Evolutionary conservation across 2,113 vertebrate genomes (phyloP).

Genomic region (Leuciscus idus): DNA sequence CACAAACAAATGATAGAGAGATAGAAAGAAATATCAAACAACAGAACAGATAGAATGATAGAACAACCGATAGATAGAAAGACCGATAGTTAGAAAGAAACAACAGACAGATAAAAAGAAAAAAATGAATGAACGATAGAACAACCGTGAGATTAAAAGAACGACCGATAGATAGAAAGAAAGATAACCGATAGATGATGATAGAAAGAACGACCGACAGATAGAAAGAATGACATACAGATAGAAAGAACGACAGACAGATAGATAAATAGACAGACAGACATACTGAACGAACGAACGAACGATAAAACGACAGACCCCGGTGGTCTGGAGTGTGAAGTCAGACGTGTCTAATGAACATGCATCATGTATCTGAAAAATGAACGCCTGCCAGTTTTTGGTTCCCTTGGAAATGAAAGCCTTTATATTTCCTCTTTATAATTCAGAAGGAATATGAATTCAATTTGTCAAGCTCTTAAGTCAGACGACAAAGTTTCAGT

Average conservation of each 20-base stretch:
- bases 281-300: too few relatives aligned
- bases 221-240: background rate
- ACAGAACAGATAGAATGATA: too few relatives aligned
- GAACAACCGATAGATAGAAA: too few relatives aligned
- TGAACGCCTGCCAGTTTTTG: background rate
- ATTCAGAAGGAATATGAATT: conserved; percentile 5
- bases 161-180: background rate
- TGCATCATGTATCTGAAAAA: background rate
- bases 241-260: background rate
- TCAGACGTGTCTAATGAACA: background rate
- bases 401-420: background rate
- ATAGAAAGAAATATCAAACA: background rate
- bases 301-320: too few relatives aligned
- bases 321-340: background rate
- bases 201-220: fast-evolving
- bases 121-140: too few relatives aligned
- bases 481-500: background rate
- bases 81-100: too few relatives aligned
- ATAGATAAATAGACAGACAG: background rate
- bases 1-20: background rate
- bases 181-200: too few relatives aligned
- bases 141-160: background rate
- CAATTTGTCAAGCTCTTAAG: background rate
- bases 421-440: background rate
- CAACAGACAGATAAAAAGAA: too few relatives aligned